These are phyloP conservation scores for Brachypteracias leptosomus DNA, from an alignment of 2,113 vertebrate genomes.

Conservation along the genomic window DNA sequence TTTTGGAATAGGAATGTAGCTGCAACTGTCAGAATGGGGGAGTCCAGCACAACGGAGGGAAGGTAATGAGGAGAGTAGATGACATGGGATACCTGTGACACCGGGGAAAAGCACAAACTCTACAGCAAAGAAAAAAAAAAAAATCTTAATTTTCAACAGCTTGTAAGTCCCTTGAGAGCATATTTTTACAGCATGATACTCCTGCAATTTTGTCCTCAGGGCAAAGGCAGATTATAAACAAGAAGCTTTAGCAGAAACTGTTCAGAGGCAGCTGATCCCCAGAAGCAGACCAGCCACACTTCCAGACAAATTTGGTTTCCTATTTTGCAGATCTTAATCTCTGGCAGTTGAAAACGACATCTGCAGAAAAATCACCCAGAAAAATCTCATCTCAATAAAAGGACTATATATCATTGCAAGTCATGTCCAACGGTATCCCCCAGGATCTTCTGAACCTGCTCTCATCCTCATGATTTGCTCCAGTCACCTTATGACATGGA, in stretches of 20 bases:
- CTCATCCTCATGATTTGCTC: neutral
- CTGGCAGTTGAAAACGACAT: neutral
- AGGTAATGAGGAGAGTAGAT: neutral
- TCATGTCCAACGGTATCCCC: neutral
- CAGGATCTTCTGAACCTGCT: neutral
- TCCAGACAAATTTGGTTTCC: neutral
- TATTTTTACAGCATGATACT: neutral
- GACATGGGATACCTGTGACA: neutral
- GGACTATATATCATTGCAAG: neutral
- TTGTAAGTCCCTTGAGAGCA: fast-evolving
- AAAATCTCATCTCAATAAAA: neutral
- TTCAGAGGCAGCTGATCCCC: neutral
- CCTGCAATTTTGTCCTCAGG: neutral
- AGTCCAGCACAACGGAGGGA: neutral
- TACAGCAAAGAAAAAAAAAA: neutral
- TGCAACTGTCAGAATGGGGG: neutral
- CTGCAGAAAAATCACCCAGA: neutral
- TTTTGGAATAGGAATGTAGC: neutral
- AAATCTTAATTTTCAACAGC: neutral
- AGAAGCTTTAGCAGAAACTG: neutral
- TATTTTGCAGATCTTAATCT: neutral
- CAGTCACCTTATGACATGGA: neutral
- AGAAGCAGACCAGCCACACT: neutral
- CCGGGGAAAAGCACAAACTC: neutral
- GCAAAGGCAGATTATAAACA: neutral